phyloP scores from a whole-genome alignment of 2,113 vertebrate species.

The Nettapus auritus region DNA sequence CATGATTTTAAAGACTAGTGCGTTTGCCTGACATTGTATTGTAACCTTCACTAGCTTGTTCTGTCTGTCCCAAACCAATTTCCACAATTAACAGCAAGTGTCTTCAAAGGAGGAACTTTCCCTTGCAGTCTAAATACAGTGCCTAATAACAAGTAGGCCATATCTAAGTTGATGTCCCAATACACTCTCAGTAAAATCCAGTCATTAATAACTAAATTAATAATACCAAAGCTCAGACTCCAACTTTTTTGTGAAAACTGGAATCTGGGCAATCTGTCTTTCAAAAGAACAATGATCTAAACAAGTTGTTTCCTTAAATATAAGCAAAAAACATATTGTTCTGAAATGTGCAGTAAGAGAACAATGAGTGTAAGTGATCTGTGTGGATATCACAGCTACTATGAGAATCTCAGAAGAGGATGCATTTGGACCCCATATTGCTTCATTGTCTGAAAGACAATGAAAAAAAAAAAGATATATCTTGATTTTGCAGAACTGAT shows the following conservation, averaged over 20 bases:
- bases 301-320: conserved; percentile 6
- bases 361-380: background rate
- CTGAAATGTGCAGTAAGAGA: conserved; percentile 14
- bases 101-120: background rate
- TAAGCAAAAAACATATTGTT: conserved; percentile 37
- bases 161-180: background rate
- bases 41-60: background rate
- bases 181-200: background rate
- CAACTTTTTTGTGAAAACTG: background rate
- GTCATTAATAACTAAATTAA: background rate
- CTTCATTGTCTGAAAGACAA: background rate
- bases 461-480: background rate
- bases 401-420: background rate
- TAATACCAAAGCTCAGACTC: background rate
- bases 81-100: background rate
- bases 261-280: background rate
- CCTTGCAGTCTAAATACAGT: background rate
- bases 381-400: background rate
- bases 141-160: background rate
- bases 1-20: background rate
- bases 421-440: background rate
- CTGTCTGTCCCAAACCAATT: background rate
- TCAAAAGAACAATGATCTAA: conserved; percentile 16
- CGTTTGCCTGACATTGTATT: background rate
- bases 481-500: background rate